Evolutionary conservation across 2,113 vertebrate species (phyloP), one percentile per base, ranked within the genome.

Genomic region (Panthera uncia): DNA sequence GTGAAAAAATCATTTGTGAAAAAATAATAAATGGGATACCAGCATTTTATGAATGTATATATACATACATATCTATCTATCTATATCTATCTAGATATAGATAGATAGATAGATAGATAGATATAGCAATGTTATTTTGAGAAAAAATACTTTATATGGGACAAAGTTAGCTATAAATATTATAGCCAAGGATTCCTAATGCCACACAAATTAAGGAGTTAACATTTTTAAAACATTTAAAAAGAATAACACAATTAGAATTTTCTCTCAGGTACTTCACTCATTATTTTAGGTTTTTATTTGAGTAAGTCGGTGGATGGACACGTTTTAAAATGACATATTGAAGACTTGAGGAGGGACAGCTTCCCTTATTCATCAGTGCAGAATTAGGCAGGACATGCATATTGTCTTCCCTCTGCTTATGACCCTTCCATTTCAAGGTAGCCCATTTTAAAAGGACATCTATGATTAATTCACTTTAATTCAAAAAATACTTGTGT

Each of bases 1-100:
- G 38, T 38, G 38, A 38, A 38, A 38, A 38, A 38, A 38, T 38
- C 1, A 38, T 38, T 38, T 38, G 80, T 84, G 19, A 83, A 90
- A 97, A 95, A 95, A 74, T 91, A 94, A 91, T 92, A 97, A 85
- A 78, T 71, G 19, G 27, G 36, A 92, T 76, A 93, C 11, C 21
- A 81, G 38, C 25, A 92, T 89, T 94, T 94, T 89, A 50, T 76
- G 7, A 45, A 74, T 27, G 41, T 4, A 33, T 66, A 45, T 45
- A 45, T 45, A 45, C 8, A 45, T 8, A 45, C 45, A 45, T 45
- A 45, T 45, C 45, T 45, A 45, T 45, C 41, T 41, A 5, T 41
- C 5, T 45, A 45, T 45, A 8, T 45, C 45, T 45, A 45, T 8
- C 8, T 45, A 45, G 45, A 45, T 7, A 45, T 45, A 45, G 45